Evolutionary conservation across 1,140 invertebrate genomes (phyloP), one percentile per base, ranked within the genome.

Genomic region (Euschistus heros): DNA sequence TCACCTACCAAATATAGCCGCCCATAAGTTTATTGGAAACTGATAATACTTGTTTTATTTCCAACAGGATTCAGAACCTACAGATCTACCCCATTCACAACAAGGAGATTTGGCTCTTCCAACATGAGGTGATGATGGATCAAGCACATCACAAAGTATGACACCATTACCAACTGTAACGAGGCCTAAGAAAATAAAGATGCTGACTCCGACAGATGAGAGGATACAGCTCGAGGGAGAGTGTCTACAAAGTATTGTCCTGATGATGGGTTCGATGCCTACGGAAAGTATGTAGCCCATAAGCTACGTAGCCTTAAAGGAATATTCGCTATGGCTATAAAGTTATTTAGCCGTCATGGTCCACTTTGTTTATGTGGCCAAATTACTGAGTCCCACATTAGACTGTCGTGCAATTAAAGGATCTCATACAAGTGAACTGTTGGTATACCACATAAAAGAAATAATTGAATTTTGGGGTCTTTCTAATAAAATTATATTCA

Each of bases 221-320:
- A 63, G 66, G 59, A 26, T 69, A 37, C 55, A 66, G 47, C 66
- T 63, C n/a, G 66, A 66, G 27, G 66, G 62, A 60, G 50, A 68
- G 46, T 63, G 52, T 24, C 60, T 69, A 46, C 59, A 62, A 52
- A 30, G 17, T 57, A 61, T 59, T 50, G 65, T 65, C 50, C 63
- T 44, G 68, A 69, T 63, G 68, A 69, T 62, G 60, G 66, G 63
- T 68, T 69, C 44, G 68, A 69, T 22, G 57, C 50, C 17, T 69
- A 63, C 46, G 66, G 68, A 66, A 69, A 69, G 61, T 68, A 69
- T 61, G 37, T 69, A 62, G 66, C 66, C 37, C 66, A 68, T 65
- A 68, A 66, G 61, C 64, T 68, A 68, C 66, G 67, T 65, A 62
- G 55, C 18, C 47, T 69, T 20, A 65, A 68, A 68, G 63, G 63